These are phyloP conservation scores for Chionis minor DNA, from an alignment of 2,113 vertebrate genomes.

Conservation along the genomic window DNA sequence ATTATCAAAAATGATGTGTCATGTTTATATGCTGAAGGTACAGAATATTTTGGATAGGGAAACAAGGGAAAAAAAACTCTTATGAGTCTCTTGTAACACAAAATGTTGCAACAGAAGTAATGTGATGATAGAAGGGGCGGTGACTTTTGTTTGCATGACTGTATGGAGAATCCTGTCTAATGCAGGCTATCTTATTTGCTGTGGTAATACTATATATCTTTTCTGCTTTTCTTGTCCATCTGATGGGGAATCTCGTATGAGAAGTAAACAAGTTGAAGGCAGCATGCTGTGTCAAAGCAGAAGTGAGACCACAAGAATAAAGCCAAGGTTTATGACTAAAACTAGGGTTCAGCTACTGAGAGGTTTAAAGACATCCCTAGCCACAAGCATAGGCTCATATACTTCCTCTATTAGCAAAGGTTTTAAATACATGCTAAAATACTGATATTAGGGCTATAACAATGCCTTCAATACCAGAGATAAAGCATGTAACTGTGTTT, in stretches of 20 bases:
- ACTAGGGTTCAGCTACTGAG: neutral
- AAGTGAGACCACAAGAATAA: neutral
- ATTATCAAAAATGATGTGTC: neutral
- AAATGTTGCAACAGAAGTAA: neutral
- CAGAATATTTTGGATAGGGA: neutral
- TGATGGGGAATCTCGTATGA: neutral
- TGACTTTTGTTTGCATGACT: neutral
- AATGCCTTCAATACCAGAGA: neutral
- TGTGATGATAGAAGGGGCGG: neutral
- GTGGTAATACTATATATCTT: neutral
- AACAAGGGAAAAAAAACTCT: neutral
- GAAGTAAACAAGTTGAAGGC: neutral
- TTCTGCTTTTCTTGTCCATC: neutral
- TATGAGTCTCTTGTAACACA: neutral
- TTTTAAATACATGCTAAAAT: neutral
- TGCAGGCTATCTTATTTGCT: neutral
- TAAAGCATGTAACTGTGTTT: neutral
- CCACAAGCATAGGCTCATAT: neutral
- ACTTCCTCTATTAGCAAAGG: neutral
- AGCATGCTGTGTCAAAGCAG: neutral
- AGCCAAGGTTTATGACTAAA: neutral
- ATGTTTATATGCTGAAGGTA: neutral
- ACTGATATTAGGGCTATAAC: neutral
- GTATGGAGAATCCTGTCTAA: neutral
- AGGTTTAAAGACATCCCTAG: neutral